Evolutionary conservation across 2,797 vertebrate species (phyloP), one percentile per base, ranked within the genome.

Genomic region (Hyperoplus lanceolatus): DNA sequence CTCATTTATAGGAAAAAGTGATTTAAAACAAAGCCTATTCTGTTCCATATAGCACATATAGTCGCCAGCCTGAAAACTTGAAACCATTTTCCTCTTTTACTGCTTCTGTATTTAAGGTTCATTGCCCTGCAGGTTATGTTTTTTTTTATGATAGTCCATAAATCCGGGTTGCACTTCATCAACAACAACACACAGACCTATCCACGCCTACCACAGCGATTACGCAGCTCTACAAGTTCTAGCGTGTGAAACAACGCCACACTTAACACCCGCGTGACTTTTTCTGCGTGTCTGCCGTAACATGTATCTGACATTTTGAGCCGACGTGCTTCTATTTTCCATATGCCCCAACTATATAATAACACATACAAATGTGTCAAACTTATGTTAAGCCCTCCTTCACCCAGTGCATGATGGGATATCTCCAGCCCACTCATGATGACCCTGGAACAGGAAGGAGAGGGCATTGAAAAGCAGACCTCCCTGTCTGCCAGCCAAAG

Each of bases 171-270:
- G 14, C 14, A 51, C 48, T 59, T 16, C 6, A n/a, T 8, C 21
- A 15, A 65, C 8, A 58, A 54, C 45, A 54, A 55, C 45, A 46
- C 70, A 50, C 38, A 43, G 13, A 38, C 36, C 66, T 45, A 56
- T 18, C 56, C 18, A 59, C 49, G 8, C 6, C 49, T 29, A 3
- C 6, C 10, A 2, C 21, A 36, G 53, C 18, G 21, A 38, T 18
- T 51, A 76, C 59, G 65, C 58, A 70, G 57, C 61, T 10, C 49
- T 68, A 68, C 89, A 91, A 81, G 90, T 89, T 83, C 18, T 12
- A 48, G 73, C 84, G 66, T 6, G 89, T 65, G 65, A 12, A 87
- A 55, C 4, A 0, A 58, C 6, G 46, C 73, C 65, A 63, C 42
- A 38, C 43, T 57, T 53, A 3, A 53, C 46, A 41, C 15, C 9